A percentile compares a stretch with the other conserved stretches of the same genome.
Conservation (phyloP, 2,888 invertebrate species). For the Apodemia duryi region DNA sequence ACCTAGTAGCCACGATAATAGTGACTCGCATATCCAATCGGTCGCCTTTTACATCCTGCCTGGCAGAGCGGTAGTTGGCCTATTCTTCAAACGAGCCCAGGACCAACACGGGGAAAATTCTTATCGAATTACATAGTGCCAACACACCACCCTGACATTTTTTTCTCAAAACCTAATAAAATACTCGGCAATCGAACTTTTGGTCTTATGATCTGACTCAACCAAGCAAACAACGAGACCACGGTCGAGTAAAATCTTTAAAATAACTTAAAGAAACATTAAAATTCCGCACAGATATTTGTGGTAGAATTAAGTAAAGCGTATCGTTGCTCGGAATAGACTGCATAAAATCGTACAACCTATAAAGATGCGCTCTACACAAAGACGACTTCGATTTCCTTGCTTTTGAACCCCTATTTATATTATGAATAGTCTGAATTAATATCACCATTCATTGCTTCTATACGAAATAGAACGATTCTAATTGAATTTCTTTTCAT, state of each 20-base stretch:
- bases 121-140: too few relatives aligned
- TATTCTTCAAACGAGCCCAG: too few relatives aligned
- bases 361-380: conserved; percentile 4
- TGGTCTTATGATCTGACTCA: too few relatives aligned
- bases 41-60: too few relatives aligned
- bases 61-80: too few relatives aligned
- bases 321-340: not conserved
- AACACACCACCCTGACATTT: too few relatives aligned
- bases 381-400: not conserved
- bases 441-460: not conserved
- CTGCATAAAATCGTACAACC: conserved; percentile 2
- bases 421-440: conserved; percentile 8
- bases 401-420: conserved; percentile 2
- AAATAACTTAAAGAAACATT: not conserved
- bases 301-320: not conserved
- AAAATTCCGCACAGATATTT: not conserved
- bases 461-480: not conserved
- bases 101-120: too few relatives aligned
- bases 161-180: too few relatives aligned
- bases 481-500: conserved; percentile 12
- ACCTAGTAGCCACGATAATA: too few relatives aligned
- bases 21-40: too few relatives aligned
- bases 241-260: not conserved
- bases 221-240: not conserved
- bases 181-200: too few relatives aligned